Evolutionary conservation across 2,797 vertebrate species (phyloP).

Genomic region (Peromyscus melanophrys): DNA sequence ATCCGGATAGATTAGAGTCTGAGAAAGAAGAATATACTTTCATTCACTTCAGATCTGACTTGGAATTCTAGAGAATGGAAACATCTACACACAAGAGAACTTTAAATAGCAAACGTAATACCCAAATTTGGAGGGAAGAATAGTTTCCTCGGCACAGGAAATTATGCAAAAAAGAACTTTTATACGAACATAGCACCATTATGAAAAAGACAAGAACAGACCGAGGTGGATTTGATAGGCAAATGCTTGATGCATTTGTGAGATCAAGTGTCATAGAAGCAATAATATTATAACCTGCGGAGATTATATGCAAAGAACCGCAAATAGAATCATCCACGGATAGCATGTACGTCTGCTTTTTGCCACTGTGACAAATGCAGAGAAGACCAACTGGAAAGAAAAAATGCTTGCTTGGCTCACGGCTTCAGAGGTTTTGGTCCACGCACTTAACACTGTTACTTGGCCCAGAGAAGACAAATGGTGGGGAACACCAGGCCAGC

Average conservation of each 20-base stretch:
- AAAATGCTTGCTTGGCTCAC: too few species aligned
- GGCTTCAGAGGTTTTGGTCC: background rate
- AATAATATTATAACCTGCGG: background rate
- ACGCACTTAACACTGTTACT: background rate
- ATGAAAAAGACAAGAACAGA: constrained; percentile 6
- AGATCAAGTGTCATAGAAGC: background rate
- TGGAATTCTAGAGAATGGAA: constrained; percentile 20
- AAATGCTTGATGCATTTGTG: background rate
- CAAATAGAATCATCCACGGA: background rate
- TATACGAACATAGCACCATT: background rate
- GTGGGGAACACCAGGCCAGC: background rate
- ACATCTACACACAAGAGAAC: background rate
- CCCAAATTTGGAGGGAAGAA: background rate
- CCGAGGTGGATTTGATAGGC: background rate
- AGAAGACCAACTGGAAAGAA: background rate
- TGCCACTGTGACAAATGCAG: background rate
- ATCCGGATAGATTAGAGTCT: background rate
- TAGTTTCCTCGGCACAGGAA: background rate
- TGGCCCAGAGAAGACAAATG: background rate
- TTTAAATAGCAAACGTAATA: background rate
- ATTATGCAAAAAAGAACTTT: background rate
- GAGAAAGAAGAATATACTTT: background rate
- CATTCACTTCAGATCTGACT: background rate
- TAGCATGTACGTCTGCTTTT: accelerated
- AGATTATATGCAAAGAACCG: background rate